Evolutionary conservation across 2,797 vertebrate species (phyloP), one percentile per base, ranked within the genome.

Genomic region (Antennarius maculatus): DNA sequence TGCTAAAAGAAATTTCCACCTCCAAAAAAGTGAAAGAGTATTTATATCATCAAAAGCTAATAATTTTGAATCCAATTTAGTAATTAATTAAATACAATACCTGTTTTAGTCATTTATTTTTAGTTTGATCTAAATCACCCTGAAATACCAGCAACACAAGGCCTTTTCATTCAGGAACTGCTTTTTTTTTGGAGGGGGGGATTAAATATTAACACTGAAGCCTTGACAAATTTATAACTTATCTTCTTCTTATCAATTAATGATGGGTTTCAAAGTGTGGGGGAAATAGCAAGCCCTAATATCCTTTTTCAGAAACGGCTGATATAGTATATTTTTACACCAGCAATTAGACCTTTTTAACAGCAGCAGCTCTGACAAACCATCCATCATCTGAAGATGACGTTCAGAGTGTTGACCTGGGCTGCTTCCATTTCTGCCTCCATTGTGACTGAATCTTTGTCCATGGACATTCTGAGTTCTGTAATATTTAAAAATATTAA

Each of bases 161-260:
- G 3, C 45, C 54, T 76, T 68, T 67, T 71, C 54, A 68, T 72
- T 71, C 65, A 28, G 71, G 51, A 69, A 70, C 73, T 71, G 63
- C 81, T 60, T 27, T 54, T 23, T 23, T 23, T 23, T 23, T 23
- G 23, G 23, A 23, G 23, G 7, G 31, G 17, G 2, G 27, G 50
- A 88, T 91, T 31, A 89, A 90, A 90, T 89, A 91, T 90, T 88
- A 81, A 90, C 7, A 3, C 43, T 45, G 59, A 74, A 79, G 66
- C 37, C 63, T 69, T 81, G 86, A 88, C 75, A 84, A 85, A 87
- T 86, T 2, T 5, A 34, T 34, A 5, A 5, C 31, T 34, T 34
- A 39, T 76, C 62, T 88, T 85, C 82, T 83, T 73, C 66, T 83
- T 81, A 87, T 91, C 79, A 88, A 90, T 91, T 80, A 90, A 86